Base-by-base conservation (phyloP, 2,888 invertebrate species). In the Ochropleura leucogaster region DNA sequence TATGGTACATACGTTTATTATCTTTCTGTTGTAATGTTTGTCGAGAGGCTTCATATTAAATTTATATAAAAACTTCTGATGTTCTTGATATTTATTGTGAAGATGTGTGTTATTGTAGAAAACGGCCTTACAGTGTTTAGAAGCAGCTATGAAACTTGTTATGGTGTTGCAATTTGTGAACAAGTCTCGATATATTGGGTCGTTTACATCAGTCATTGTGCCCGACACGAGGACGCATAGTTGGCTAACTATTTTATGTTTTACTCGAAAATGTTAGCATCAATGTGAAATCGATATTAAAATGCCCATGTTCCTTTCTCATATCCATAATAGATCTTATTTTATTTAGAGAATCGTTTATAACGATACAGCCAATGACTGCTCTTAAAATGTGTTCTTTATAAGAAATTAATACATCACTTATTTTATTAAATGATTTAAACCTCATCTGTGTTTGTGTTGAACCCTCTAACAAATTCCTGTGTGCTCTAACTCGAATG, bases 401-500 rank as follows among this genome's bases (percentile, higher is more conserved):
- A 91, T 94, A 93, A 93, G 91, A 94, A 94, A 94, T 92, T 94
- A 94, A 94, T 93, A 95, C 95, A 94, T 96, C 93, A 95, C 94
- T 96, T 96, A 96, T 96, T 96, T 96, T 96, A 96, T 93, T 96
- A 96, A 96, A 96, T 94, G 93, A 94, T 95, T 95, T 95, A 92
- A 94, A 93, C 92, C 84, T 89, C 86, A 77, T 51, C 53, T 88
- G 78, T 87, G 85, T 89, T 82, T 84, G 65, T 53, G 51, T 65
- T 80, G 51, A 63, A 68, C 40, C 67, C 64, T 64, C 65, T 57
- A 53, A 51, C 66, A n/a, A 51, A 78, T 71, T 70, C 70, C 40
- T 59, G 59, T 57, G 59, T 60, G 30, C 49, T 64, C 60, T 46
- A 30, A 76, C 70, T 63, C 57, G 73, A 65, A 81, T 85, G 72